Percentiles rank a stretch among this genome's conserved stretches.
phyloP scores from a whole-genome alignment of 2,888 invertebrate species.

The Norana najaformis region DNA sequence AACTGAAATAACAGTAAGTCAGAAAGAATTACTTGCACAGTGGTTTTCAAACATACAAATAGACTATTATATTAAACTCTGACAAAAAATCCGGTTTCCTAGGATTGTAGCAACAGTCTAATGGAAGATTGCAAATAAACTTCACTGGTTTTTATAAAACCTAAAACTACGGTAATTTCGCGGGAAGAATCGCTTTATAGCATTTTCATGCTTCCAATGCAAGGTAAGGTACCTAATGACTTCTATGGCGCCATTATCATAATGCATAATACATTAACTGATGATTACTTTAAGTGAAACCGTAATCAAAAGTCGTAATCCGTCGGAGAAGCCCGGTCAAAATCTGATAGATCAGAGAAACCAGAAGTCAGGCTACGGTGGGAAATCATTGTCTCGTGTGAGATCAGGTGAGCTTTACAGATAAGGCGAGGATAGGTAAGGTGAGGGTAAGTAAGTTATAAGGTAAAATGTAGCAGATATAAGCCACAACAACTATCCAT shows the following conservation, averaged over 20 bases:
- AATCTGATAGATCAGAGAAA: not conserved
- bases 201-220: not conserved
- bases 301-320: not conserved
- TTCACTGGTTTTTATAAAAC: not conserved
- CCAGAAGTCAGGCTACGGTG: not conserved
- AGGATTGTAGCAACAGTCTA: not conserved
- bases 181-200: not conserved
- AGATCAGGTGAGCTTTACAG: no score
- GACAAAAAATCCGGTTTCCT: not conserved
- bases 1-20: not conserved
- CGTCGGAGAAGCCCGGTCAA: not conserved
- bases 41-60: not conserved
- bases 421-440: no score
- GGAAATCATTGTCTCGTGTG: not conserved
- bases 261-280: not conserved
- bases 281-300: not conserved
- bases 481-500: not conserved
- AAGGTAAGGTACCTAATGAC: not conserved
- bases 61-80: not conserved
- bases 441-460: not conserved
- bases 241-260: not conserved
- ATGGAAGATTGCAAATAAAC: not conserved
- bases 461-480: not conserved
- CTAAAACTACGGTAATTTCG: not conserved
- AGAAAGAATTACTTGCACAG: not conserved